Evolutionary conservation across 2,113 vertebrate genomes (phyloP), one percentile per base, ranked within the genome.

Genomic region (Pluvialis apricaria): DNA sequence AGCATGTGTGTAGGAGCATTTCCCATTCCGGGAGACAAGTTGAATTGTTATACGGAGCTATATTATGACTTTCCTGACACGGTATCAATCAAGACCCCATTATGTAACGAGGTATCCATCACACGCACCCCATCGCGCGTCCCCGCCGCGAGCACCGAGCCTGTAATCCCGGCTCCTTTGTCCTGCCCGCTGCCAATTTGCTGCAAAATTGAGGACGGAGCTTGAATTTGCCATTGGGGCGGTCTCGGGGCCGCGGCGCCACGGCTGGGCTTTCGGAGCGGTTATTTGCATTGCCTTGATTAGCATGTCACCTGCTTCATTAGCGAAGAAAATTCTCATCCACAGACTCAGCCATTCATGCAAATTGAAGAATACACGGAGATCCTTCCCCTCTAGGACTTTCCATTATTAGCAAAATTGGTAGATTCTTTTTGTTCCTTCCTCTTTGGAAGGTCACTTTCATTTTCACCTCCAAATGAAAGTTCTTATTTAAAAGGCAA

Each of bases 1-100:
- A 92, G 93, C 45, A 1, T 47, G 88, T 91, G 88, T 89, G 92
- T 28, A 95, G 93, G 92, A 96, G 95, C 96, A 11, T 88, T 96
- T 94, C 95, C 96, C 88, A 57, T 92, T 65, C 64, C 26, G 86
- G 93, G 55, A 95, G 94, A 82, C 44, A 62, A 85, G 92, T 31
- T 40, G 68, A 52, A 93, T 92, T 82, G 95, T 94, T 92, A 36
- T 15, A 0, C 1, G 70, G 77, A 82, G 94, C 92, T 86, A 49
- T 82, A 95, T 92, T 69, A 32, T 90, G 94, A 95, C 92, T 95
- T 70, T 19, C 62, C 85, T 21, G 42, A 22, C 76, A 38, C 10
- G 38, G 88, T 15, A 79, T 91, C 96, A 97, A 96, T 97, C 93
- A 96, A 91, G 95, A 15, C 94, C 91, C 91, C 90, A 96, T 97